A percentile compares a stretch with the other conserved stretches of the same genome.
phyloP scores from a whole-genome alignment of 2,797 vertebrate genomes.

The Gambusia yucatana region DNA sequence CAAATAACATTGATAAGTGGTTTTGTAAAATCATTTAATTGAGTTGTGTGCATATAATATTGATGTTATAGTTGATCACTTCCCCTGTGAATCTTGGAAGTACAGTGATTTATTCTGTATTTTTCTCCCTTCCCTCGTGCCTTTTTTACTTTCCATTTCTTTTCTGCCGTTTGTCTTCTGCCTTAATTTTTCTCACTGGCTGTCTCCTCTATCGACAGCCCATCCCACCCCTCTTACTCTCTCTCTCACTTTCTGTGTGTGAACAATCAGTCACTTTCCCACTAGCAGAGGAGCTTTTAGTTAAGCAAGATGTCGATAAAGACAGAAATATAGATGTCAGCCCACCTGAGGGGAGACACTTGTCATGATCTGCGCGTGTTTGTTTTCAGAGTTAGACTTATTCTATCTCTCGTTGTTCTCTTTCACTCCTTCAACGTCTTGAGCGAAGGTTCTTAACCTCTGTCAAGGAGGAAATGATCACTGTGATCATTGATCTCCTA shows the following conservation, averaged over 20 bases:
- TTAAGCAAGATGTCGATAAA: conserved; percentile 85
- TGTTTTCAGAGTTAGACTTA: conserved; percentile 42
- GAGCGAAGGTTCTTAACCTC: conserved; percentile 78
- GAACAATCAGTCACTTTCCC: conserved; percentile 70
- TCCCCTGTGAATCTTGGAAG: not conserved
- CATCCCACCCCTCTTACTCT: not conserved
- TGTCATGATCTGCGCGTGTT: conserved; percentile 61
- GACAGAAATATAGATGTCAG: conserved; percentile 80
- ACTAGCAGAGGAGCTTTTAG: conserved; percentile 74
- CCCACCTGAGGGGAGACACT: conserved; percentile 77
- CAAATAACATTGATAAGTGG: not conserved
- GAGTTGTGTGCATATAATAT: not conserved
- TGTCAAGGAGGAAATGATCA: conserved; percentile 82
- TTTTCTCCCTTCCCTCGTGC: not conserved
- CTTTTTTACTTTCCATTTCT: not conserved
- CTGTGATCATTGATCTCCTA: conserved; percentile 80
- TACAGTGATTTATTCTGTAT: not conserved
- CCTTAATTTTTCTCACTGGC: conserved; percentile 24
- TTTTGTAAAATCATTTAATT: not conserved
- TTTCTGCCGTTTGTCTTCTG: conserved; percentile 1
- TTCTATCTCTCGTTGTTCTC: conserved; percentile 33
- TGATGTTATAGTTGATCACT: not conserved
- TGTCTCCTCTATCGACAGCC: conserved; percentile 6
- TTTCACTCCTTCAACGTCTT: conserved; percentile 52
- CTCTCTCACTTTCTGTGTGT: conserved; percentile 18